Evolutionary conservation across 2,113 vertebrate species (phyloP).

Genomic region (Otus sunia): DNA sequence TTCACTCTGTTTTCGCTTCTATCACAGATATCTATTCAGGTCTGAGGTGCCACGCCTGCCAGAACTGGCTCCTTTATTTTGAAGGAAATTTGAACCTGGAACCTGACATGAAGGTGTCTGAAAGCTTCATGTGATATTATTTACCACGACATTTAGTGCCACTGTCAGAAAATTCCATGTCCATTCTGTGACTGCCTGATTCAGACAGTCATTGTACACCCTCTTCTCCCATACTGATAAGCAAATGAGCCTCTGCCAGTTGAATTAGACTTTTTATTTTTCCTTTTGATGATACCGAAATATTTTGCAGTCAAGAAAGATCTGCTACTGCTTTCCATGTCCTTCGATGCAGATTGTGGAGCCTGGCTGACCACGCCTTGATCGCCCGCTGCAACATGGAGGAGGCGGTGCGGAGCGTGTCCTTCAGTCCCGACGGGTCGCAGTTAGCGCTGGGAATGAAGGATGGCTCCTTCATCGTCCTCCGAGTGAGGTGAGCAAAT

Average conservation of each 20-base stretch:
- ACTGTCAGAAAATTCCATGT: background rate
- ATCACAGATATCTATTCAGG: background rate
- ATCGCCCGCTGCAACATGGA: constrained; percentile 98
- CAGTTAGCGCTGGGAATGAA: constrained; percentile 96
- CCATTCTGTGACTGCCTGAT: background rate
- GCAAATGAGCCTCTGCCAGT: background rate
- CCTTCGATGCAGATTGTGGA: constrained; percentile 85
- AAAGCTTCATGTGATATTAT: background rate
- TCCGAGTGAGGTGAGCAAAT: constrained; percentile 86
- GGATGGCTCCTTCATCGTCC: constrained; percentile 95
- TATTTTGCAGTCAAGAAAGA: background rate
- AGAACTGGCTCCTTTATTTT: background rate
- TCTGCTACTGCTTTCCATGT: background rate
- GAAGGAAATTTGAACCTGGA: background rate
- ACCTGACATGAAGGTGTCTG: background rate
- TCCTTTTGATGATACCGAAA: background rate
- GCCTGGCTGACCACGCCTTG: constrained; percentile 90
- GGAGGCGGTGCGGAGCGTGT: constrained; percentile 89
- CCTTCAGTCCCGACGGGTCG: constrained; percentile 92
- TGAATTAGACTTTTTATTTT: background rate
- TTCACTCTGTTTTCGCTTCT: background rate
- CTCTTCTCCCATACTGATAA: background rate
- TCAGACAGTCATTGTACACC: background rate
- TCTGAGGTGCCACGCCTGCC: background rate
- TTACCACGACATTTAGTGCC: background rate